Evolutionary conservation across 2,888 invertebrate species (phyloP).

Genomic region (Rotaria macrura): DNA sequence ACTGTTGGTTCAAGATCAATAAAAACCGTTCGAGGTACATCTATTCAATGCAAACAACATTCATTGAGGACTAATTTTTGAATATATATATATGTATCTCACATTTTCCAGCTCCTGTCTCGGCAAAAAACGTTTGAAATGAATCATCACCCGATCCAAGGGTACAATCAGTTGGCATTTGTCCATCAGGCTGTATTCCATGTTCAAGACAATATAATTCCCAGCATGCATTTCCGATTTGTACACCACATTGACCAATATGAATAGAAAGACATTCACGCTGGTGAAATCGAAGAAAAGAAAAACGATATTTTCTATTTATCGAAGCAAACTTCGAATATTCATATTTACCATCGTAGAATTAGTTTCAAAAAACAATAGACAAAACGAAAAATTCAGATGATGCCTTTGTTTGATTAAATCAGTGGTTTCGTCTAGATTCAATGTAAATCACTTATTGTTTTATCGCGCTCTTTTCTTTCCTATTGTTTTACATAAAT

Average conservation of each 20-base stretch:
- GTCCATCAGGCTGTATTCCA: constrained; percentile 46
- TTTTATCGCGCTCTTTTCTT: not conserved
- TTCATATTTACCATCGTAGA: not conserved
- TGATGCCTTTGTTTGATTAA: not conserved
- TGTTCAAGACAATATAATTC: constrained; percentile 55
- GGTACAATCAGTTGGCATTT: constrained; percentile 34
- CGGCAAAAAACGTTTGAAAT: constrained; percentile 33
- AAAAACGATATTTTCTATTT: not conserved
- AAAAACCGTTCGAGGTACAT: constrained; percentile 35
- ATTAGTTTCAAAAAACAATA: not conserved
- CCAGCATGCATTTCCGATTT: constrained; percentile 56
- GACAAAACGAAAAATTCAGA: not conserved
- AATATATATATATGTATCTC: not conserved
- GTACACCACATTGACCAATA: constrained; percentile 45
- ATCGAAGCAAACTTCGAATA: not conserved
- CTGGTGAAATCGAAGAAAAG: constrained; percentile 35
- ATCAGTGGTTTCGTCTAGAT: not conserved
- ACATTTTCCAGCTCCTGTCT: constrained; percentile 46
- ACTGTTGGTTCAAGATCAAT: constrained; percentile 36
- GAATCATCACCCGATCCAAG: constrained; percentile 60
- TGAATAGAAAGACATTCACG: constrained; percentile 52
- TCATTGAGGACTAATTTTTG: not conserved
- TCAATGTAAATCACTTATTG: not conserved
- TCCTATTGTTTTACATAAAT: not conserved
- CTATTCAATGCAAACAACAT: not conserved